phyloP scores from a whole-genome alignment of 2,113 vertebrate species.

The Blennius ocellaris region DNA sequence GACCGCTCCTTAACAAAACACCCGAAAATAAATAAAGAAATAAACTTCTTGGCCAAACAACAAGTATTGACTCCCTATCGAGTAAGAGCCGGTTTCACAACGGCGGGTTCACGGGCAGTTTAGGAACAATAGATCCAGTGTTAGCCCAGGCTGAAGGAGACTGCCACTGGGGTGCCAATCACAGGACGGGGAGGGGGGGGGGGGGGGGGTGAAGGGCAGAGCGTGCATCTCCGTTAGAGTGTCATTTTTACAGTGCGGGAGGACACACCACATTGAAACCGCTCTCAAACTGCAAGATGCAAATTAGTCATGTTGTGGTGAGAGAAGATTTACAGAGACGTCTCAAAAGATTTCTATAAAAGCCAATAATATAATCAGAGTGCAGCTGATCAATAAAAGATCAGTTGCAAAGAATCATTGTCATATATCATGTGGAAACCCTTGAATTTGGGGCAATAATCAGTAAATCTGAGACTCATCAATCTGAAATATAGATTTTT shows the following conservation, averaged over 20 bases:
- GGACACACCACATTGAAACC: not conserved
- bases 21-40: conserved; percentile 82
- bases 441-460: too few species aligned
- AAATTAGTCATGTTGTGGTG: not conserved
- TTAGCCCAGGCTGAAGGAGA: conserved; percentile 44
- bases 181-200: conserved; percentile 18
- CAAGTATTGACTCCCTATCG: conserved; percentile 71
- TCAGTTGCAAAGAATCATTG: too few species aligned
- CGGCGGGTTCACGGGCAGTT: conserved; percentile 65
- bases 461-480: too few species aligned
- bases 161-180: conserved; percentile 53
- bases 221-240: not conserved
- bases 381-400: too few species aligned
- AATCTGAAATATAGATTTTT: too few species aligned
- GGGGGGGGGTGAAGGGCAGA: conserved; percentile 40
- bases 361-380: too few species aligned
- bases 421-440: too few species aligned
- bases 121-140: conserved; percentile 69
- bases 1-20: conserved; percentile 83
- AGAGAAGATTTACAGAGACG: too few species aligned
- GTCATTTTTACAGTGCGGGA: not conserved
- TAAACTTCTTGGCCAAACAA: conserved; percentile 82
- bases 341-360: too few species aligned
- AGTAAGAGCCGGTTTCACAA: conserved; percentile 55
- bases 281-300: not conserved